These are phyloP conservation scores for Montipora capitata DNA, from an alignment of 92 coral and sea anemone genomes.

Conservation along the genomic window DNA sequence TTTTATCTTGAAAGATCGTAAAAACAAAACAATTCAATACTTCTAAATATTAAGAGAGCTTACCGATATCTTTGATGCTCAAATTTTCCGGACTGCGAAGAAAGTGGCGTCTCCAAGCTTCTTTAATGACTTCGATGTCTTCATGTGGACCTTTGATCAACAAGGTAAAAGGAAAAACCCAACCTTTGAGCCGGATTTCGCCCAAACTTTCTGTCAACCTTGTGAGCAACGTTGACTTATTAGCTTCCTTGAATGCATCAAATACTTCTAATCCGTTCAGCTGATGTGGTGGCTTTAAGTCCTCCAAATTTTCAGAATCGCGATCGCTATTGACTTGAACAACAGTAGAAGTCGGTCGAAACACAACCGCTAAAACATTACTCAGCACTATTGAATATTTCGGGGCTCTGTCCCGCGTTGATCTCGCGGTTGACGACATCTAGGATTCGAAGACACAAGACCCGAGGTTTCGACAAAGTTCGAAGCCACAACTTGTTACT, in stretches of 20 bases:
- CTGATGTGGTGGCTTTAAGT: conserved; percentile 44
- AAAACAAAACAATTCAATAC: neutral
- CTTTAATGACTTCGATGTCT: conserved; percentile 88
- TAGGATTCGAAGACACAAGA: neutral
- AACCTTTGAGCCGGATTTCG: conserved; percentile 90
- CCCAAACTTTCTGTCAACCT: conserved; percentile 86
- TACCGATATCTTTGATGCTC: conserved; percentile 92
- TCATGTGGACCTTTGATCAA: conserved; percentile 95
- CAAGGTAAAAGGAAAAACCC: conserved; percentile 93
- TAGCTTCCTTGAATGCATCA: conserved; percentile 84
- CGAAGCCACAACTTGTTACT: conserved; percentile 6
- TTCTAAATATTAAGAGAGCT: conserved; percentile 37
- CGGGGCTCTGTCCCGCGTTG: conserved; percentile 77
- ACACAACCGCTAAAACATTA: conserved; percentile 80
- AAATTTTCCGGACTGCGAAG: conserved; percentile 88
- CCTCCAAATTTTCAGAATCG: conserved; percentile 23
- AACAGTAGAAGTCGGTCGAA: conserved; percentile 71
- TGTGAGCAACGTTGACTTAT: conserved; percentile 80
- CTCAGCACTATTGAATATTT: conserved; percentile 84
- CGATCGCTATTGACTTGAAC: conserved; percentile 9
- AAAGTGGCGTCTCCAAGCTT: conserved; percentile 95
- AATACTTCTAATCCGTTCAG: conserved; percentile 63
- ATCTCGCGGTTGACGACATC: conserved; percentile 70
- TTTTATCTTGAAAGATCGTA: conserved; percentile 13
- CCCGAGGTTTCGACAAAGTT: conserved; percentile 5